Base-by-base conservation (phyloP, 2,113 vertebrate genomes). In the Cromileptes altivelis region DNA sequence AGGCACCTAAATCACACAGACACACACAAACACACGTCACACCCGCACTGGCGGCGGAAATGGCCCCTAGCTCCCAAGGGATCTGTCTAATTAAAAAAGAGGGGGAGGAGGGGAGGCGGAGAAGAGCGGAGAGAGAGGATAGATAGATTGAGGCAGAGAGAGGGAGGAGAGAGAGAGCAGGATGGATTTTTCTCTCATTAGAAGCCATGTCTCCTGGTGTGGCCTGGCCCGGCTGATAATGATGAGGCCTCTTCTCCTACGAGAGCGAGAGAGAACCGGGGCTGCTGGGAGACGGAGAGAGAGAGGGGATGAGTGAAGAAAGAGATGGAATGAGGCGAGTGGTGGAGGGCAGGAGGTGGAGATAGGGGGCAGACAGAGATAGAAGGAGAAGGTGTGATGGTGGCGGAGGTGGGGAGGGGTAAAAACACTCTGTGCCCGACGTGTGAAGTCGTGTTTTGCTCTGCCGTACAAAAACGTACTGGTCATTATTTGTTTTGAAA, bases 141-240 rank as follows among this genome's bases (percentile, higher is more conserved):
- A 88, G 91, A 90, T 90, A 92, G 91, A 92, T 92, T 86, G 93
- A 90, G 90, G 82, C 71, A 78, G 88, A 77, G 88, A 56, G 84
- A 80, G 78, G n/a, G 58, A 57, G 67, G 30, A 57, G 60, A 45
- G 84, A 58, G 85, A 79, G 85, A 81, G 89, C 90, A 88, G 93
- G 92, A 95, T 94, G 93, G 94, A 94, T 95, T 95, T 96, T 94
- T 94, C 94, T 94, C 94, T 96, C 95, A 95, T 95, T 95, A 95
- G 95, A 93, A 91, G 94, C 93, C 88, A 83, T 83, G 94, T 95
- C 94, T 95, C 93, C 94, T 95, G 93, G 90, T 93, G 93, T 92
- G 93, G 93, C 92, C 93, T 93, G 92, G 93, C 86, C 91, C 75
- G 84, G 85, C 91, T 92, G 92, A 92, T 92, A 94, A 94, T 93